Percentiles rank a stretch among this genome's conserved stretches.
These are phyloP conservation scores for Neoascia interrupta DNA, from an alignment of 2,888 invertebrate species.

Conservation along the genomic window DNA sequence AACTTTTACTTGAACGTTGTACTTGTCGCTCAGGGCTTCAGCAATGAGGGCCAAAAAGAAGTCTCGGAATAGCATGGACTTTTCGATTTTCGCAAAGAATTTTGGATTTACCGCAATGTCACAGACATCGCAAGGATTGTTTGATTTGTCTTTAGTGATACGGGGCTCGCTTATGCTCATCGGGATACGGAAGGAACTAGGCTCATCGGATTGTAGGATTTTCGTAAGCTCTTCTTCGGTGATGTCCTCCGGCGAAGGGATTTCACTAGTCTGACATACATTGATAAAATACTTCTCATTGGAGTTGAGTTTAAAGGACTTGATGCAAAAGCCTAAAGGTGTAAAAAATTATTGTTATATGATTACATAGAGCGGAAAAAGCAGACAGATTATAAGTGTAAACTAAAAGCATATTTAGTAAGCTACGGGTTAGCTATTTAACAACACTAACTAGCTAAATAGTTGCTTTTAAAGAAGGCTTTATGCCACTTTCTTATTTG, in stretches of 20 bases:
- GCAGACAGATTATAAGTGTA: no score
- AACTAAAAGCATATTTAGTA: no score
- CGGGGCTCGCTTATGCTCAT: slow-evolving; percentile 94
- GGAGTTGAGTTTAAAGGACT: slow-evolving; percentile 84
- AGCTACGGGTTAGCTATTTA: no score
- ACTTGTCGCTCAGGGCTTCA: slow-evolving; percentile 90
- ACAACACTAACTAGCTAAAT: no score
- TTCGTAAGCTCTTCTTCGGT: slow-evolving; percentile 85
- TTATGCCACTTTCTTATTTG: no score
- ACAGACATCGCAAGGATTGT: slow-evolving; percentile 86
- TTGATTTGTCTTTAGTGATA: slow-evolving; percentile 88
- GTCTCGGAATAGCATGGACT: slow-evolving; percentile 85
- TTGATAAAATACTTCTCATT: slow-evolving; percentile 91
- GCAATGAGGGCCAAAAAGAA: slow-evolving; percentile 90
- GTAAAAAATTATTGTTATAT: no score
- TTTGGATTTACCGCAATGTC: slow-evolving; percentile 91
- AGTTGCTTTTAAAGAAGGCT: no score
- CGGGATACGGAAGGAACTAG: slow-evolving; percentile 88
- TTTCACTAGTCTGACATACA: slow-evolving; percentile 88
- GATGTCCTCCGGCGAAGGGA: slow-evolving; percentile 87
- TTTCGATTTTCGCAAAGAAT: slow-evolving; percentile 88
- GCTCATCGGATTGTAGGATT: slow-evolving; percentile 84
- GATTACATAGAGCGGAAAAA: no score
- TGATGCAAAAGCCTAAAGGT: slow-evolving; percentile 87
- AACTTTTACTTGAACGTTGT: slow-evolving; percentile 85